Evolutionary conservation across 2,888 invertebrate genomes (phyloP).

Genomic region (Mythimna albipuncta): DNA sequence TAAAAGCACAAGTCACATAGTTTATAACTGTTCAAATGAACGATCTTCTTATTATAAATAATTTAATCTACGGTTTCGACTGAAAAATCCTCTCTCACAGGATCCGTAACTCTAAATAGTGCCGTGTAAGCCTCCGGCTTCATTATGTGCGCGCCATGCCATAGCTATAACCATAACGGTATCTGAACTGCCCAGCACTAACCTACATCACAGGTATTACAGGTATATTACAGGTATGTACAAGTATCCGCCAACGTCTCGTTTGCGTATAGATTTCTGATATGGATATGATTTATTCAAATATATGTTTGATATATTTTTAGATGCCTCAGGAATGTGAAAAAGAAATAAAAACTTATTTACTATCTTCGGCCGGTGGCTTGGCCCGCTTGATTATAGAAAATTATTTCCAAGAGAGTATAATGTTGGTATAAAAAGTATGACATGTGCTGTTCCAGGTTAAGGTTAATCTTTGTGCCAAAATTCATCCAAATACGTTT

Average conservation of each 20-base stretch:
- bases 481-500: too few relatives aligned
- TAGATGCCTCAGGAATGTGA: neutral
- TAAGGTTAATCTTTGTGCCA: too few relatives aligned
- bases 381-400: neutral
- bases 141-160: slow-evolving; percentile 41
- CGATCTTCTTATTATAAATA: too few relatives aligned
- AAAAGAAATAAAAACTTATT: neutral
- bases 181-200: slow-evolving; percentile 31
- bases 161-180: slow-evolving; percentile 55
- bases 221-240: slow-evolving; percentile 20
- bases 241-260: neutral
- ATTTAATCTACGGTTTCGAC: too few relatives aligned
- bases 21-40: too few relatives aligned
- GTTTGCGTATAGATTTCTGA: slow-evolving; percentile 29
- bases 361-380: too few relatives aligned
- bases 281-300: slow-evolving; percentile 8
- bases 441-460: too few relatives aligned
- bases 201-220: slow-evolving; percentile 49
- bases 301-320: slow-evolving; percentile 17
- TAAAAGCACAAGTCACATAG: too few relatives aligned
- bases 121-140: slow-evolving; percentile 25
- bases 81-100: too few relatives aligned
- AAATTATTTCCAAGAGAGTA: too few relatives aligned
- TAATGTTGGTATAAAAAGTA: too few relatives aligned
- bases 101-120: slow-evolving; percentile 32